A percentile compares a stretch with the other conserved stretches of the same genome.
phyloP scores from a whole-genome alignment of 2,888 invertebrate genomes.

The Reticulitermes lucifugus region DNA sequence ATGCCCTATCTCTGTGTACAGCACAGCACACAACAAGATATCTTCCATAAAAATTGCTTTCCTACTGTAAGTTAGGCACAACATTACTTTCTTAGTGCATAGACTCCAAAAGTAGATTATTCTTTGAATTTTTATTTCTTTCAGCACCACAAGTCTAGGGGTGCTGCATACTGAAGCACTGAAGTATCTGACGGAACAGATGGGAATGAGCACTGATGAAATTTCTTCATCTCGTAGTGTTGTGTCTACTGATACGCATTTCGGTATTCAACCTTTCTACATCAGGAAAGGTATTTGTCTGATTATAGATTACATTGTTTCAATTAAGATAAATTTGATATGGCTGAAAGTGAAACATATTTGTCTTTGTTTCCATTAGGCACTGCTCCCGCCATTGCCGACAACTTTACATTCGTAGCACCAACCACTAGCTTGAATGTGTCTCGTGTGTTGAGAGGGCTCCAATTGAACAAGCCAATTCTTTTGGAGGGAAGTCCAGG shows the following conservation, averaged over 20 bases:
- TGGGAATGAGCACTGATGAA: constrained; percentile 58
- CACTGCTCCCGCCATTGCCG: constrained; percentile 54
- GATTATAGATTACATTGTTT: too few species aligned
- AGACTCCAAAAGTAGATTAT: constrained; percentile 55
- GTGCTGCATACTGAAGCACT: constrained; percentile 67
- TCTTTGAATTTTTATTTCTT: constrained; percentile 54
- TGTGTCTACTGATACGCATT: constrained; percentile 65
- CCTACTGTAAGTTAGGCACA: too few species aligned
- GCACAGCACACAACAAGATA: too few species aligned
- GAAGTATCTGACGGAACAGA: constrained; percentile 69
- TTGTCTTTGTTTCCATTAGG: constrained; percentile 34
- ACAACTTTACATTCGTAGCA: constrained; percentile 78
- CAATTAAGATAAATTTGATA: too few species aligned
- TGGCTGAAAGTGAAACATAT: too few species aligned
- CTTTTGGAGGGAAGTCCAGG: constrained; percentile 98
- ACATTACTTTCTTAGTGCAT: too few species aligned
- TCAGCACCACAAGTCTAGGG: constrained; percentile 59
- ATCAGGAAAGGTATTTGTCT: constrained; percentile 67
- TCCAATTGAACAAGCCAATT: constrained; percentile 87
- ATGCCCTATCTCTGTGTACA: too few species aligned
- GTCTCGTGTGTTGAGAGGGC: constrained; percentile 84
- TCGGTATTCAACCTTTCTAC: constrained; percentile 85
- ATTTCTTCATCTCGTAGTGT: constrained; percentile 59
- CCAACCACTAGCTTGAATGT: constrained; percentile 86
- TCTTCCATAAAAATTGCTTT: too few species aligned